These are phyloP conservation scores for Dipus sagitta DNA, from an alignment of 2,797 vertebrate genomes.

Conservation along the genomic window DNA sequence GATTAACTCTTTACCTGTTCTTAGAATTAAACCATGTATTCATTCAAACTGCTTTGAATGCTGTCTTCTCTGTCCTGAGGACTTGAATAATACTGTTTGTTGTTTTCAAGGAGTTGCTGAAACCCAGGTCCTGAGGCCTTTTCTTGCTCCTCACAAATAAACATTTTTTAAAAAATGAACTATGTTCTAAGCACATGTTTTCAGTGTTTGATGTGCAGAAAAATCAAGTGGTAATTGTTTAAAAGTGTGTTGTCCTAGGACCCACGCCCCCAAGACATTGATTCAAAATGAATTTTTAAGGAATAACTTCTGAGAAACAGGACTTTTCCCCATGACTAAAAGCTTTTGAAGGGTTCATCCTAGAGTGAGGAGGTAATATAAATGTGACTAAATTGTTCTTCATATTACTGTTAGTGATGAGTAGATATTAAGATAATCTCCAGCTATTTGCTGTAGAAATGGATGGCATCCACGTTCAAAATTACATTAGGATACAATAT, in stretches of 20 bases:
- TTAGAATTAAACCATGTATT: no score
- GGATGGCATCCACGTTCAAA: background rate
- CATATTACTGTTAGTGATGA: background rate
- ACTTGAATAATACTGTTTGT: no score
- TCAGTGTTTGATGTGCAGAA: background rate
- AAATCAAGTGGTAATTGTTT: background rate
- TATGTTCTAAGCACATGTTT: conserved; percentile 4
- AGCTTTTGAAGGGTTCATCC: background rate
- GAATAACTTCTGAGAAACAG: background rate
- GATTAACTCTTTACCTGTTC: no score
- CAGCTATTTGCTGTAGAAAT: background rate
- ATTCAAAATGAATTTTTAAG: background rate
- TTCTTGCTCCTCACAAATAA: background rate
- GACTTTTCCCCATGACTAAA: background rate
- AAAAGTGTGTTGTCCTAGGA: background rate
- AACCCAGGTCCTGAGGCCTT: no score
- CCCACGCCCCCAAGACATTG: background rate
- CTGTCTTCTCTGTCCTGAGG: no score
- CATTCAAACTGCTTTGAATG: no score
- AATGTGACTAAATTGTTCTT: background rate
- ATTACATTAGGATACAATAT: background rate
- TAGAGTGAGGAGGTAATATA: background rate
- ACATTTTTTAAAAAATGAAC: background rate
- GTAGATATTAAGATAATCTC: background rate
- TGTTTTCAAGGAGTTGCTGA: no score